phyloP scores from a whole-genome alignment of 2,888 invertebrate genomes.

The Xestia sexstrigata region DNA sequence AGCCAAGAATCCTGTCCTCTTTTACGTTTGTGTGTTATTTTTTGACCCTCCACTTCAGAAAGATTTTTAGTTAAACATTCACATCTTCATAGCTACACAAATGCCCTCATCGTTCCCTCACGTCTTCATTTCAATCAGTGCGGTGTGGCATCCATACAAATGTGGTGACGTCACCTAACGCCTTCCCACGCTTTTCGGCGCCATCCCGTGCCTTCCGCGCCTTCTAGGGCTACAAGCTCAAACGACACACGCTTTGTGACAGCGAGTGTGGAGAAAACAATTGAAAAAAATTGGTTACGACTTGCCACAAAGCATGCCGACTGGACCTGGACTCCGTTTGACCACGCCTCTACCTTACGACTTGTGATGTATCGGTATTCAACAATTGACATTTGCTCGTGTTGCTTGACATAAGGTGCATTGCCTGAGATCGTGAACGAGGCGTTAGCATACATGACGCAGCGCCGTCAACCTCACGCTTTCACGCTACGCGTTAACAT shows the following conservation, averaged over 20 bases:
- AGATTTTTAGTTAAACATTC: neutral
- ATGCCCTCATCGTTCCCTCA: neutral
- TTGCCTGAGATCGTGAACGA: neutral
- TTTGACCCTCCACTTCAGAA: neutral
- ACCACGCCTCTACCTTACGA: neutral
- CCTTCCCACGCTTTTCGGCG: no score
- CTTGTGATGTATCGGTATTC: neutral
- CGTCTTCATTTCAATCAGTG: constrained; percentile 37
- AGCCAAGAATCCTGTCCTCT: neutral
- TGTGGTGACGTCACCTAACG: neutral
- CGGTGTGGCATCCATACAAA: constrained; percentile 26
- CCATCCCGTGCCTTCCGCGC: no score
- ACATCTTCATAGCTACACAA: neutral
- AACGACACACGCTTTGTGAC: neutral
- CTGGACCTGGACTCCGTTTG: neutral
- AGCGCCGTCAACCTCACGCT: neutral
- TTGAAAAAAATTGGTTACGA: neutral
- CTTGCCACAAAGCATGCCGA: neutral
- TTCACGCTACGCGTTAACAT: neutral
- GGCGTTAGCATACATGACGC: neutral
- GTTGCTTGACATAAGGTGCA: neutral
- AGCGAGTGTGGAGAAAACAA: neutral
- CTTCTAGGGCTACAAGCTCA: neutral
- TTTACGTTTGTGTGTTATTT: no score
- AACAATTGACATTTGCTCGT: neutral